Base-by-base conservation (phyloP, 2,888 invertebrate genomes). In the Uloborus plumipes region DNA sequence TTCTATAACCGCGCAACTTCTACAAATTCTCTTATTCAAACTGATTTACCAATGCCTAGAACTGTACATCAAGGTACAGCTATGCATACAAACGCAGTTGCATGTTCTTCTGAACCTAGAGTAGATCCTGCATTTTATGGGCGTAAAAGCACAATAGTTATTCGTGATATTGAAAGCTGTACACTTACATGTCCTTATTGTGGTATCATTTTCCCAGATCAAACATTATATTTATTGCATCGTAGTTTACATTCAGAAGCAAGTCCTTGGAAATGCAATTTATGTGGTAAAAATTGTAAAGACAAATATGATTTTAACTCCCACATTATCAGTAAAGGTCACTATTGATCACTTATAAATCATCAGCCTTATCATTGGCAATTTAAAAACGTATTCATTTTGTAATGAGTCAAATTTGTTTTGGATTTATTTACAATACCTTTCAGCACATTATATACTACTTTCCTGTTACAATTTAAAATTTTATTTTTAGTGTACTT, bases 291-390 rank as follows among this genome's bases (percentile, higher is more conserved):
- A 89, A 94, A 95, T 89, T 96, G 96, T 90, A 94, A 94, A 89
- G 96, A 97, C 89, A 94, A 97, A 75, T 98, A 98, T 90, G 97
- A 98, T 90, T 98, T 98, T 91, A 97, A 97, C 91, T 95, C 96
- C 87, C 97, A 97, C 92, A 92, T 97, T 89, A 91, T 97, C 87
- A 96, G 96, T 90, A 96, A 96, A 90, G 95, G 95, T 90, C 96
- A 96, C 90, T 95, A 96, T 92, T 93, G 26, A 76, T 50, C 50
- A 66, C 20, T 65, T 9, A 39, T 39, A 39, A 39, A 39, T 39
- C 11, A 39, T 39, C 9, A 9, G 11, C 39, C 2, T 31, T 31
- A 31, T 31, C 31, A 39, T 39, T 39, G 39, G 39, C 39, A 39
- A 11, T 11, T 39, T 39, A 11, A 39, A 7, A 39, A 11, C 9